phyloP scores from a whole-genome alignment of 2,888 invertebrate genomes.

The Thereva unica region DNA sequence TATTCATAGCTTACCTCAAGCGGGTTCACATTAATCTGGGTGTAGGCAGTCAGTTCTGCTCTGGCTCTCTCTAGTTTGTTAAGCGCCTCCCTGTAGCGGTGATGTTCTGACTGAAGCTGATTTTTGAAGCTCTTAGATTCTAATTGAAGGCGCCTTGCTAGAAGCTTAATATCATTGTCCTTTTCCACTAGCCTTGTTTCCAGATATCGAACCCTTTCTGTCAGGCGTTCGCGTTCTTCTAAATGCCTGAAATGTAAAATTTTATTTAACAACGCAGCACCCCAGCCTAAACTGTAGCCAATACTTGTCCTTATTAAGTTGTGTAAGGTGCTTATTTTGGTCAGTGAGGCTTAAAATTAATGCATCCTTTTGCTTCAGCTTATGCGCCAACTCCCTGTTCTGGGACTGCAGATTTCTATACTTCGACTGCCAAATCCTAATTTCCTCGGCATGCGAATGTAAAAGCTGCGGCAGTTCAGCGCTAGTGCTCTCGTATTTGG shows the following conservation, averaged over 20 bases:
- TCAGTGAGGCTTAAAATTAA: slow-evolving; percentile 68
- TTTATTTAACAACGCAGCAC: too few species aligned
- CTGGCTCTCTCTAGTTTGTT: slow-evolving; percentile 64
- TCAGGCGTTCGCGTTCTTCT: slow-evolving; percentile 73
- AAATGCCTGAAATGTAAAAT: slow-evolving; percentile 61
- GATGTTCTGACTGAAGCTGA: slow-evolving; percentile 70
- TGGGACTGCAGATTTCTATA: slow-evolving; percentile 69
- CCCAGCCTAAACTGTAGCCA: too few species aligned
- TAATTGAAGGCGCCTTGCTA: slow-evolving; percentile 71
- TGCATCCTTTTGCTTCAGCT: slow-evolving; percentile 70
- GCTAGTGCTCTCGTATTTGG: slow-evolving; percentile 74
- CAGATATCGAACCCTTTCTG: slow-evolving; percentile 65
- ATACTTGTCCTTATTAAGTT: slow-evolving; percentile 72
- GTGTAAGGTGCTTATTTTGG: slow-evolving; percentile 71
- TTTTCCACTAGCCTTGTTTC: slow-evolving; percentile 62
- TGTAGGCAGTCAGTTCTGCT: slow-evolving; percentile 52
- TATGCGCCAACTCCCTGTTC: slow-evolving; percentile 66
- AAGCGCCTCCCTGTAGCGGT: slow-evolving; percentile 71
- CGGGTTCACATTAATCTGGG: slow-evolving; percentile 50
- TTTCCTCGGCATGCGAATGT: slow-evolving; percentile 77
- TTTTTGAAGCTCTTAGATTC: slow-evolving; percentile 76
- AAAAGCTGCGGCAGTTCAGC: slow-evolving; percentile 77
- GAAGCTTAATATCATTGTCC: slow-evolving; percentile 67
- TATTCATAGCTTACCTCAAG: slow-evolving; percentile 46
- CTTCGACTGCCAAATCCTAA: slow-evolving; percentile 70